These are phyloP conservation scores for Babylonia areolata DNA, from an alignment of 1,140 invertebrate genomes.

Conservation along the genomic window DNA sequence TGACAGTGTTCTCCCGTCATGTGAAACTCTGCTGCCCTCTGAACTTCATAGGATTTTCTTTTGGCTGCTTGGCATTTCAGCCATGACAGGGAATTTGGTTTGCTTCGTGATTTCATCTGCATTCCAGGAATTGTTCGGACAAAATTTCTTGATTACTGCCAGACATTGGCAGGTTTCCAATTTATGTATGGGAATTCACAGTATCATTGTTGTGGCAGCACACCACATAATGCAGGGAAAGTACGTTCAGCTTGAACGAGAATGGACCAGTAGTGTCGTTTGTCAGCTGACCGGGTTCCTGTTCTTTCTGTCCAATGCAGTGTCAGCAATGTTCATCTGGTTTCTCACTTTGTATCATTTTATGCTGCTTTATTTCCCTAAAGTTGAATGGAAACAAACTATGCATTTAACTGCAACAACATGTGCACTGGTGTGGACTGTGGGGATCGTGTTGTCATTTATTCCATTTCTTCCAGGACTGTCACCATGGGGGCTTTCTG, in stretches of 20 bases:
- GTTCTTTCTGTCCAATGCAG: too few relatives aligned
- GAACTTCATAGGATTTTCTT: constrained; percentile 40
- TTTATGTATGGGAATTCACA: neutral
- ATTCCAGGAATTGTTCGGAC: constrained; percentile 28
- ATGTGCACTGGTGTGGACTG: too few relatives aligned
- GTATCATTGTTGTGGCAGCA: neutral
- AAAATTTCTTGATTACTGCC: constrained; percentile 31
- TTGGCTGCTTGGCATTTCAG: constrained; percentile 47
- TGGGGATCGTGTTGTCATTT: too few relatives aligned
- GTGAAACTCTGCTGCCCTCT: constrained; percentile 45
- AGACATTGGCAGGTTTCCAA: neutral
- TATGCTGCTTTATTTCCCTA: too few relatives aligned
- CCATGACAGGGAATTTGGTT: constrained; percentile 46
- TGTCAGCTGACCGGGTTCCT: constrained; percentile 63
- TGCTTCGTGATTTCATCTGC: constrained; percentile 16
- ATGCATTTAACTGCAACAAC: too few relatives aligned
- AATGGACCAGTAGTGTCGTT: constrained; percentile 53
- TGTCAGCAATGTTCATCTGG: too few relatives aligned
- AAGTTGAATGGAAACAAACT: too few relatives aligned
- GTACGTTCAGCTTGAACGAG: constrained; percentile 32
- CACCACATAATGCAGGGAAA: neutral
- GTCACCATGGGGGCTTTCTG: too few relatives aligned
- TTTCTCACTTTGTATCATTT: too few relatives aligned
- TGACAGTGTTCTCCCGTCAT: constrained; percentile 50
- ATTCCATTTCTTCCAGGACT: too few relatives aligned